Percentiles rank a stretch among this genome's conserved stretches.
phyloP scores from a whole-genome alignment of 2,113 vertebrate species.

The Potamarius usumacintae region DNA sequence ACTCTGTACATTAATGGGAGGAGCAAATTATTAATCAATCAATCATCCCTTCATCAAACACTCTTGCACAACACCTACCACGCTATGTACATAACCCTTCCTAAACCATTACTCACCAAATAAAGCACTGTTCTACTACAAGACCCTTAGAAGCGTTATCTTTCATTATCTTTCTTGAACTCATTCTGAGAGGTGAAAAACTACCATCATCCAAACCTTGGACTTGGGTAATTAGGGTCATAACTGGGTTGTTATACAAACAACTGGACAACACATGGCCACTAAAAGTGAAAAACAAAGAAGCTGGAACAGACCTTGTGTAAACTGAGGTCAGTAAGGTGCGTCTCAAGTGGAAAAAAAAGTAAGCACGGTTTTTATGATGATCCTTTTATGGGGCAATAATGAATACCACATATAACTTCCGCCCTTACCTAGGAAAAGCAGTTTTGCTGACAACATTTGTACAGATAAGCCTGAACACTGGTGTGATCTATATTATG shows the following conservation, averaged over 20 bases:
- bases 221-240: background rate
- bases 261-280: background rate
- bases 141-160: constrained; percentile 13
- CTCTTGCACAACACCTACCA: background rate
- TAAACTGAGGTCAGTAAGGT: background rate
- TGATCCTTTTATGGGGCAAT: constrained; percentile 12
- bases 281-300: background rate
- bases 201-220: background rate
- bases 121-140: constrained; percentile 1
- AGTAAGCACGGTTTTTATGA: background rate
- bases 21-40: background rate
- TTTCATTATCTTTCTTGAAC: constrained; percentile 5
- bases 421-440: background rate
- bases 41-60: background rate
- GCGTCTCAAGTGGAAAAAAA: background rate
- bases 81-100: background rate
- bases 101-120: background rate
- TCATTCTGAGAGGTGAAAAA: background rate
- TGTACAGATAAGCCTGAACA: background rate
- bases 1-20: background rate
- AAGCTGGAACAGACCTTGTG: background rate
- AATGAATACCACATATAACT: background rate
- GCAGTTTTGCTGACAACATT: constrained; percentile 18
- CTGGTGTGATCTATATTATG: background rate
- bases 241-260: background rate